Percentiles rank a stretch among this genome's conserved stretches.
These are phyloP conservation scores for Phyto melanocephala DNA, from an alignment of 2,888 invertebrate genomes.

Conservation along the genomic window DNA sequence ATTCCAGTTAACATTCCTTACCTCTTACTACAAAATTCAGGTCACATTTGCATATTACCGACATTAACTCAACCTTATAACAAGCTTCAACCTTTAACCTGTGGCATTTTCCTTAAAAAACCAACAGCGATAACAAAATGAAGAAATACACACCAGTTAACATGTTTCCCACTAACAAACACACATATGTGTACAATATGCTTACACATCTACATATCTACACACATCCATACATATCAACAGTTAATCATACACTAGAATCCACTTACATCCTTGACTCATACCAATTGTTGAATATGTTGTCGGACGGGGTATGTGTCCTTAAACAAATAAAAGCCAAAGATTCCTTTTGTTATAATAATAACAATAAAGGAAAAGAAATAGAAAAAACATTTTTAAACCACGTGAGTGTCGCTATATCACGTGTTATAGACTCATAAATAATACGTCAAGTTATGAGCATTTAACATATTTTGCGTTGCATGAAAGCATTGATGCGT, in stretches of 20 bases:
- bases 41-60: conserved; percentile 48
- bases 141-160: conserved; percentile 8
- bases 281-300: neutral
- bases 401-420: conserved; percentile 68
- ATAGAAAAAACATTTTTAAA: conserved; percentile 30
- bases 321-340: conserved; percentile 33
- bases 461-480: conserved; percentile 71
- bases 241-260: neutral
- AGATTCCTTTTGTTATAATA: conserved; percentile 26
- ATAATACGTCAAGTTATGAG: conserved; percentile 72
- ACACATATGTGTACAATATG: neutral
- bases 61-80: conserved; percentile 35
- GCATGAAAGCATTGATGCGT: conserved; percentile 63
- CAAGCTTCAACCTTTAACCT: conserved; percentile 41
- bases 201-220: too few species aligned
- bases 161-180: neutral
- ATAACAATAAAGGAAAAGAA: conserved; percentile 11
- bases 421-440: conserved; percentile 71
- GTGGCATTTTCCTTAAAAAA: conserved; percentile 28
- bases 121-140: conserved; percentile 29
- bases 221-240: neutral
- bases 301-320: neutral
- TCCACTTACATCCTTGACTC: conserved; percentile 2
- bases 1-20: neutral
- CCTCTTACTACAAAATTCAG: conserved; percentile 25